Evolutionary conservation across 1,140 invertebrate species (phyloP).

Genomic region (Trichomalopsis sarcophagae): DNA sequence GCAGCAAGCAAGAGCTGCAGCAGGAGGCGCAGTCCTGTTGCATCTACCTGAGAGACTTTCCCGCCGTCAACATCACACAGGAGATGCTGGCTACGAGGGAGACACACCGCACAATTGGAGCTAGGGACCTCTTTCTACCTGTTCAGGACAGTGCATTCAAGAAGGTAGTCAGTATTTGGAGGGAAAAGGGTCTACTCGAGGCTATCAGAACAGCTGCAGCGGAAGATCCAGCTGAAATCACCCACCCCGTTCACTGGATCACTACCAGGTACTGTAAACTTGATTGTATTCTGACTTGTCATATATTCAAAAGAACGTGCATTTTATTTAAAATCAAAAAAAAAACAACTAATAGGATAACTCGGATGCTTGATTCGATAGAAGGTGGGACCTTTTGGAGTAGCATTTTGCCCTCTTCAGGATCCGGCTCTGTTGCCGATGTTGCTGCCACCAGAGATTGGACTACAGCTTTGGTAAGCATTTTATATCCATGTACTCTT

Average conservation of each 20-base stretch:
- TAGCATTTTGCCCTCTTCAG: slow-evolving; percentile 66
- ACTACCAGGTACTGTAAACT: slow-evolving; percentile 61
- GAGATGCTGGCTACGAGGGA: slow-evolving; percentile 70
- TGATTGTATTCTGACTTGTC: background rate
- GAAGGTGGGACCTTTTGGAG: slow-evolving; percentile 67
- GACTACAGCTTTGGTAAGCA: slow-evolving; percentile 64
- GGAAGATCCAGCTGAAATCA: slow-evolving; percentile 67
- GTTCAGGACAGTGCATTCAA: slow-evolving; percentile 72
- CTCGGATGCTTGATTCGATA: slow-evolving; percentile 63
- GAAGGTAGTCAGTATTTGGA: slow-evolving; percentile 69
- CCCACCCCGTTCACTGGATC: slow-evolving; percentile 65
- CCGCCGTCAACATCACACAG: slow-evolving; percentile 64
- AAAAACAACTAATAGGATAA: slow-evolving; percentile 60
- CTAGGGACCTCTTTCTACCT: slow-evolving; percentile 71
- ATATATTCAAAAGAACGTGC: background rate
- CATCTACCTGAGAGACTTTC: slow-evolving; percentile 64
- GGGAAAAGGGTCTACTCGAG: slow-evolving; percentile 77
- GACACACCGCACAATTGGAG: slow-evolving; percentile 64
- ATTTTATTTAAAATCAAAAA: slow-evolving; percentile 45
- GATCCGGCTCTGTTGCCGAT: slow-evolving; percentile 68
- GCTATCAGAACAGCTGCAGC: slow-evolving; percentile 74
- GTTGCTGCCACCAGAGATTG: slow-evolving; percentile 67
- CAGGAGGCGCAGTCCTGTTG: slow-evolving; percentile 66
- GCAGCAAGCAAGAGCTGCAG: slow-evolving; percentile 59
- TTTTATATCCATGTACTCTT: background rate